Evolutionary conservation across 2,888 invertebrate species (phyloP), one percentile per base, ranked within the genome.

Genomic region (Liposcelis brunnea): DNA sequence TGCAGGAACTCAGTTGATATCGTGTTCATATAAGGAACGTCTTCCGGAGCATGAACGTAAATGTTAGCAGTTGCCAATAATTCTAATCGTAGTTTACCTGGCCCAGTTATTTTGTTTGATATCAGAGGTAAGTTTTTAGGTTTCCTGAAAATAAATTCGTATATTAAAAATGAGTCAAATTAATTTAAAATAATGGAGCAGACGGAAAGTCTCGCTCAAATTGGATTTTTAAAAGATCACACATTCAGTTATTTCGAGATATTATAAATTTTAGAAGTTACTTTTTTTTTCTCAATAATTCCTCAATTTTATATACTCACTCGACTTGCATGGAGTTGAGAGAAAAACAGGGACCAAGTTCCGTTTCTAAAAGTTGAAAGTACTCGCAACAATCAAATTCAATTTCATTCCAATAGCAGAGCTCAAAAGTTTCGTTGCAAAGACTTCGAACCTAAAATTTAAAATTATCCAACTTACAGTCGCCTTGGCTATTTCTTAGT

Each of bases 11-110:
- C 75, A 0, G 74, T 71, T 53, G 72, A 69, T 2, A 74, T 62
- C 12, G 78, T 75, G 1, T 77, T 77, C 38, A 79, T 62, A 26
- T 73, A 75, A 6, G 81, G 80, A 2, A 81, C 73, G 57, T 81
- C 81, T 73, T 54, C 71, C 70, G 11, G 74, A 72, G 47, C 77
- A 54, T 45, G 75, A 70, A 55, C 75, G 77, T 49, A 78, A 57
- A 75, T 74, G 53, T 74, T 75, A 2, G 68, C 61, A 16, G 59
- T 55, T 8, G 70, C 58, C 31, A 58, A 55, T 2, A 72, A 55
- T 52, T 72, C 66, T 54, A 80, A 66, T 47, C 63, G 65, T 4
- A 80, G 59, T 0, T 59, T 60, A 1, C 79, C 79, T 0, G 77
- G 74, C 1, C 79, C 79, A 0, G 71, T 71, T 8, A 66, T 66